Evolutionary conservation across 2,888 invertebrate genomes (phyloP).

Genomic region (Anagyrus pseudococci): DNA sequence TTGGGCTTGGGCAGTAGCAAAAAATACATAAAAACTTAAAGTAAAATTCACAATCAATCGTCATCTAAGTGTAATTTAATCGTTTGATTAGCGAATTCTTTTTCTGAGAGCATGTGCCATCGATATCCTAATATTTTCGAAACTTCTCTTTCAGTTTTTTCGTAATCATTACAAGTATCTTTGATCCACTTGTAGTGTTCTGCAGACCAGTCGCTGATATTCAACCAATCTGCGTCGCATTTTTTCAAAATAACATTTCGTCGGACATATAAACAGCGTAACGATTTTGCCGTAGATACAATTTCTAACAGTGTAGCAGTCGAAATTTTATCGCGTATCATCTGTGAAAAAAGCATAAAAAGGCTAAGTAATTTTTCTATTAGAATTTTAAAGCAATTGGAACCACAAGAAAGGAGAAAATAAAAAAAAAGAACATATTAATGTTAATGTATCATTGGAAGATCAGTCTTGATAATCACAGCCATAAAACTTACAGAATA

Average conservation of each 20-base stretch:
- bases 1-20: background rate
- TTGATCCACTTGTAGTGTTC: slow-evolving; percentile 74
- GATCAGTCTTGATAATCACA: background rate
- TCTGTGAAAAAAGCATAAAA: slow-evolving; percentile 58
- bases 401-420: too few relatives aligned
- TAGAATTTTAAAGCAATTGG: background rate
- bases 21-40: slow-evolving; percentile 12
- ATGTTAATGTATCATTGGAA: background rate
- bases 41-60: slow-evolving; percentile 5
- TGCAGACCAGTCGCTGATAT: slow-evolving; percentile 71
- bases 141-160: slow-evolving; percentile 72
- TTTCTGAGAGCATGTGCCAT: slow-evolving; percentile 74
- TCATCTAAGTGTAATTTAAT: slow-evolving; percentile 56
- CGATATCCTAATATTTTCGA: slow-evolving; percentile 71
- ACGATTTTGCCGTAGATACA: slow-evolving; percentile 69
- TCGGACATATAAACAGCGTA: slow-evolving; percentile 71
- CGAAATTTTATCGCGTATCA: slow-evolving; percentile 78
- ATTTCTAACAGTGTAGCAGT: slow-evolving; percentile 78
- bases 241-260: slow-evolving; percentile 75
- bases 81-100: slow-evolving; percentile 67
- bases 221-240: slow-evolving; percentile 72
- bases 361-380: too few relatives aligned
- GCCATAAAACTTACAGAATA: too few relatives aligned
- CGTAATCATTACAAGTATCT: slow-evolving; percentile 69
- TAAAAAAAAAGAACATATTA: too few relatives aligned